Evolutionary conservation across 2,888 invertebrate species (phyloP).

Genomic region (Idaea biselata): DNA sequence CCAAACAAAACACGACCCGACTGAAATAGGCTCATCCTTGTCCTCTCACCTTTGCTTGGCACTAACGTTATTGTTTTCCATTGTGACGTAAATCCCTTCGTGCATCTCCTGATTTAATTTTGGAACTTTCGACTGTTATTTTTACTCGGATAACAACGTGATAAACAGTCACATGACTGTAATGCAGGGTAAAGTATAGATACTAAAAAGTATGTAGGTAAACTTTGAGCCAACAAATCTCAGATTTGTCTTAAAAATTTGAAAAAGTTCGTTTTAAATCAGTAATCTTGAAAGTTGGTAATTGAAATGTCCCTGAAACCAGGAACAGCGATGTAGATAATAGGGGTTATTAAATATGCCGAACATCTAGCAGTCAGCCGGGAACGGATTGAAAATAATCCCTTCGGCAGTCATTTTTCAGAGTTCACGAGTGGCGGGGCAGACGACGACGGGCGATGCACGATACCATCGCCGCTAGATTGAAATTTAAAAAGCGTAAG

Average conservation of each 20-base stretch:
- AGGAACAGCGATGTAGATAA: constrained; percentile 59
- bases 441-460: constrained; percentile 31
- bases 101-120: constrained; percentile 6
- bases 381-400: constrained; percentile 68
- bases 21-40: constrained; percentile 51
- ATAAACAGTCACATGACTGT: not conserved
- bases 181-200: not conserved
- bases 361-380: constrained; percentile 51
- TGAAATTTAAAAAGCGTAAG: constrained; percentile 58
- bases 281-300: constrained; percentile 37
- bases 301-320: constrained; percentile 62
- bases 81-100: not conserved
- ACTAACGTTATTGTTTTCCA: constrained; percentile 39
- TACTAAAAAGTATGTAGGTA: not conserved
- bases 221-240: not conserved
- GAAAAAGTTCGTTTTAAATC: constrained; percentile 5
- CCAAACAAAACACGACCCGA: constrained; percentile 48
- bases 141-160: not conserved
- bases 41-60: constrained; percentile 34
- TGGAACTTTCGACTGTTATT: not conserved
- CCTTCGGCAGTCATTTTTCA: constrained; percentile 61
- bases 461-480: constrained; percentile 56
- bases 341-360: constrained; percentile 68
- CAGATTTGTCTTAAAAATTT: constrained; percentile 9
- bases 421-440: constrained; percentile 46